phyloP scores from a whole-genome alignment of 53 echinoderm and acorn worm species.

The Pentamera pediparva region DNA sequence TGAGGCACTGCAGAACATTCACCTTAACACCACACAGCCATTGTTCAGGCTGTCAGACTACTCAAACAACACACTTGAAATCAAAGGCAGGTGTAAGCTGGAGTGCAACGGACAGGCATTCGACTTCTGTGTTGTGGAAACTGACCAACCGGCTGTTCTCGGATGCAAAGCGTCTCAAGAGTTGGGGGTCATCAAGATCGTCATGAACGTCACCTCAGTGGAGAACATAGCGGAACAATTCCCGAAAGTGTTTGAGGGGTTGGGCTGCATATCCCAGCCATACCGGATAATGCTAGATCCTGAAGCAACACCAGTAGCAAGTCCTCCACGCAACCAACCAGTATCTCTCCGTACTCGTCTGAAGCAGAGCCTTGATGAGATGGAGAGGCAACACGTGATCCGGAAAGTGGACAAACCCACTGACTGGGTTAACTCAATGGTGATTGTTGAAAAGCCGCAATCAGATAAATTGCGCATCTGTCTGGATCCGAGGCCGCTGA shows the following conservation, averaged over 20 bases:
- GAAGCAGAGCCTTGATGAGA: constrained; percentile 37
- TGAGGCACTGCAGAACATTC: neutral
- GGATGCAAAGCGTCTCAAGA: neutral
- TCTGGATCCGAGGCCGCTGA: constrained; percentile 28
- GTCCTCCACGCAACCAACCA: constrained; percentile 42
- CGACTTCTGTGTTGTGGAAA: constrained; percentile 6
- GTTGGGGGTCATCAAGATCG: neutral
- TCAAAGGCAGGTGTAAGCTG: neutral
- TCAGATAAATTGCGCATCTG: constrained; percentile 13
- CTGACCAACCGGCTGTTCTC: neutral
- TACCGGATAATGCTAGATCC: constrained; percentile 30
- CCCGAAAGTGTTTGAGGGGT: constrained; percentile 30
- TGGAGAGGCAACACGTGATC: constrained; percentile 37
- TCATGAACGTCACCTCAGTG: neutral
- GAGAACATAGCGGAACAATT: neutral
- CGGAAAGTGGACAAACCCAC: constrained; percentile 40
- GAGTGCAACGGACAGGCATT: neutral
- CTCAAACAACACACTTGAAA: constrained; percentile 15
- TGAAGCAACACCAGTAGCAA: constrained; percentile 44
- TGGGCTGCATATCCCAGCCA: constrained; percentile 18
- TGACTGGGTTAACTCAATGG: constrained; percentile 57
- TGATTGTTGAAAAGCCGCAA: neutral
- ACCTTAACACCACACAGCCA: constrained; percentile 2
- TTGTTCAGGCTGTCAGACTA: constrained; percentile 8
- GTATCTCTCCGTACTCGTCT: constrained; percentile 34